These are phyloP conservation scores for Neodon shergylaensis DNA, from an alignment of 2,113 vertebrate genomes.

Conservation along the genomic window DNA sequence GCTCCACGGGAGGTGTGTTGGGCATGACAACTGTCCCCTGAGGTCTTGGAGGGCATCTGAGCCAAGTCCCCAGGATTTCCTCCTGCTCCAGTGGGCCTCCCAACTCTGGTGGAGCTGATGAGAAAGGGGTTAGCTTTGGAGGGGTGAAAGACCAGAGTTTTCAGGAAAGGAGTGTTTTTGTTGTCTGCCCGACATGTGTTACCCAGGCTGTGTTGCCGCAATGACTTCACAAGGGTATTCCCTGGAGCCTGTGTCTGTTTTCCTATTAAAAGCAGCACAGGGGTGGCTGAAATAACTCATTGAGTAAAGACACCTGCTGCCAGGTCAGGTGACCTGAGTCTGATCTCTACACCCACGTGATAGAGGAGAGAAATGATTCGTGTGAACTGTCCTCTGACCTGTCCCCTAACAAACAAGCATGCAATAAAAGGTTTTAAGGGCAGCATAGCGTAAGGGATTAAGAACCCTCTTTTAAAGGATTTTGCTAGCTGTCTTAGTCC, in stretches of 20 bases:
- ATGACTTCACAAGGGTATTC: not conserved
- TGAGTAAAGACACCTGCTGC: not conserved
- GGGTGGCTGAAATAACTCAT: not conserved
- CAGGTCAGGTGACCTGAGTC: not conserved
- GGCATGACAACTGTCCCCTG: not conserved
- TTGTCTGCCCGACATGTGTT: not conserved
- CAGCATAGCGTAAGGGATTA: not conserved
- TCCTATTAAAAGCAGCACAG: not conserved
- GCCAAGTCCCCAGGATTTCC: not conserved
- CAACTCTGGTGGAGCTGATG: not conserved
- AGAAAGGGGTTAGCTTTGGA: not conserved
- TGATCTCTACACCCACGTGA: not conserved
- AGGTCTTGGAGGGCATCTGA: not conserved
- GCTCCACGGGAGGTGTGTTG: constrained; percentile 94
- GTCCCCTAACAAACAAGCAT: too few relatives aligned
- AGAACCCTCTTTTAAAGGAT: not conserved
- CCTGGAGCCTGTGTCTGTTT: not conserved
- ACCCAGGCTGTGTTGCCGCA: not conserved
- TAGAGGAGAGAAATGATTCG: not conserved
- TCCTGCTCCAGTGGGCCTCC: not conserved
- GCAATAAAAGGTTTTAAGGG: not conserved
- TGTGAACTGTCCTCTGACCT: not conserved
- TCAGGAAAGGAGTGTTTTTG: not conserved
- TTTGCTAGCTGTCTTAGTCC: not conserved
- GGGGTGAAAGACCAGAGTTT: not conserved